Evolutionary conservation across 1,140 invertebrate species (phyloP), one percentile per base, ranked within the genome.

Genomic region (Holcopasites calliopsidis): DNA sequence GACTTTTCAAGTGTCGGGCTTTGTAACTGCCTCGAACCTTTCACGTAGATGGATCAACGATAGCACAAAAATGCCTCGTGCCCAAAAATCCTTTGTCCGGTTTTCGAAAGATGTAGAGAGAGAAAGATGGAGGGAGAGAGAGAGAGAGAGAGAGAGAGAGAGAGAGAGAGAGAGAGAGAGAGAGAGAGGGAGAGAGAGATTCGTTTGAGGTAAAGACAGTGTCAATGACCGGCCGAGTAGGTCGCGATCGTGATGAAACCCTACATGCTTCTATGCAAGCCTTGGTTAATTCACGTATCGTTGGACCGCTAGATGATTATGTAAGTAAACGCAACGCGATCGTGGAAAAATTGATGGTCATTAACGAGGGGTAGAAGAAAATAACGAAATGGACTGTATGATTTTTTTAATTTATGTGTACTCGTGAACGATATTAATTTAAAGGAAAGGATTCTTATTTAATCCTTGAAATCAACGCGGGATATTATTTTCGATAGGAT

Each of bases 141-240:
- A 47, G 42, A 18, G 18, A 18, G 42, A 44, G 11, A 13, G 11
- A 8, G 16, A 11, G 4, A 47, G 11, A 47, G 44, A 47, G 44
- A 47, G n/a, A n/a, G n/a, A n/a, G n/a, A n/a, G n/a, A n/a, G n/a
- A n/a, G n/a, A n/a, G n/a, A n/a, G n/a, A n/a, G 35, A 18, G 10
- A 4, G 35, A 38, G 10, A 38, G 1, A 35, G 47, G 55, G 38
- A 40, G n/a, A 40, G 26, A 50, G 23, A 23, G 35, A 54, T 64
- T 38, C 42, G 55, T 38, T 44, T 28, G 38, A 50, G 57, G 44
- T 38, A 47, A 60, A 35, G 55, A 74, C 18, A 35, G 61, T 55
- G 71, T 57, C 71, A 74, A 66, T 35, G 61, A 66, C 71, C 71
- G 61, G 8, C 13, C 13, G 38, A 74, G 69, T 62, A 62, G 69